Conservation (phyloP, 2,888 invertebrate species). For the Morpho achilles region DNA sequence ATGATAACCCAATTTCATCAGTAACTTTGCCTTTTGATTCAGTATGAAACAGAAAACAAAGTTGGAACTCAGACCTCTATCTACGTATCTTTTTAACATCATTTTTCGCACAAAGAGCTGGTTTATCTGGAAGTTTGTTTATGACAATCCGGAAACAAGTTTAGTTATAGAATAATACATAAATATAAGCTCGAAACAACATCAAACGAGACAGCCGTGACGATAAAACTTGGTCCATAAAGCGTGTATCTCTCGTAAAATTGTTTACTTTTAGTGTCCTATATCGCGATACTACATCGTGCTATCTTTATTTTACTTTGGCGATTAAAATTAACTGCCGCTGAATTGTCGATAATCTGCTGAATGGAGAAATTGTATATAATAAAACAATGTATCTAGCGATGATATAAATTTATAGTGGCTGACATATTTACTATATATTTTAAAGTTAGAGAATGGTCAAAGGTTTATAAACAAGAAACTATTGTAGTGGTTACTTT, state of each 20-base stretch:
- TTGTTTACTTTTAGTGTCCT: constrained; percentile 27
- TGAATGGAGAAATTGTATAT: constrained; percentile 10
- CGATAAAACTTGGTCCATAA: constrained; percentile 28
- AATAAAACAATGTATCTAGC: constrained; percentile 4
- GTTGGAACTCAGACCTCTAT: too few relatives aligned
- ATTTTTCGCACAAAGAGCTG: too few relatives aligned
- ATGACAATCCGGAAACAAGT: not conserved
- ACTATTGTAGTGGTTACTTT: too few relatives aligned
- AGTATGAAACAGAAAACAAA: too few relatives aligned
- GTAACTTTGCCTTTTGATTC: too few relatives aligned
- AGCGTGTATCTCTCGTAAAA: constrained; percentile 29
- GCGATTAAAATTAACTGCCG: constrained; percentile 22
- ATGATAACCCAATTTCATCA: too few relatives aligned
- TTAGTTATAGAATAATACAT: constrained; percentile 12
- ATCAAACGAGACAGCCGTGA: constrained; percentile 26
- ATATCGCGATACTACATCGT: constrained; percentile 20
- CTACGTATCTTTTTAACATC: too few relatives aligned
- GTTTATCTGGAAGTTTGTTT: too few relatives aligned
- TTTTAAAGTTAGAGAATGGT: too few relatives aligned
- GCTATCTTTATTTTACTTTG: constrained; percentile 21
- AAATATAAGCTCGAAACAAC: constrained; percentile 21
- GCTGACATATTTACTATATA: too few relatives aligned
- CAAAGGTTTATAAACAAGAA: too few relatives aligned
- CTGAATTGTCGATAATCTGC: constrained; percentile 16
- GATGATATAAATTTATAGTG: not conserved